Conservation (phyloP, 2,888 invertebrate species). For the Drosophila longiperda region DNA sequence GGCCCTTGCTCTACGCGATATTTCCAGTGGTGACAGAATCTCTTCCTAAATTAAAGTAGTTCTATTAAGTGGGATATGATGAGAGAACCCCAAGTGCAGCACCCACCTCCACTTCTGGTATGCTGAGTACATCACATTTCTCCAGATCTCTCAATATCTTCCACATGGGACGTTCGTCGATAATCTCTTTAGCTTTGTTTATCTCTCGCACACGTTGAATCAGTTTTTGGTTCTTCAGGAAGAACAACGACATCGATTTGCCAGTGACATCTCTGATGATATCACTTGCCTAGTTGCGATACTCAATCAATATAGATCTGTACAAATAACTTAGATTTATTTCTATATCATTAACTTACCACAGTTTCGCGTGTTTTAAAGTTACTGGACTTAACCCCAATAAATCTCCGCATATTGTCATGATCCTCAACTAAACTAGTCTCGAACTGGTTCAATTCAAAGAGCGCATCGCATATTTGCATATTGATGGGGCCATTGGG, state of each 20-base stretch:
- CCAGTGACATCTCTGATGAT: conserved; percentile 82
- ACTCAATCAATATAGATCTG: neutral
- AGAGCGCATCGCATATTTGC: conserved; percentile 83
- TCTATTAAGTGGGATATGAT: neutral
- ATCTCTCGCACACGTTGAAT: conserved; percentile 66
- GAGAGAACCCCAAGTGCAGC: rapidly evolving
- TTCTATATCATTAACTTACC: conserved; percentile 52
- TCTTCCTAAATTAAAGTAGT: conserved; percentile 52
- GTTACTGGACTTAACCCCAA: conserved; percentile 70
- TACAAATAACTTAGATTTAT: neutral
- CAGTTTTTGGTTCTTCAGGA: conserved; percentile 71
- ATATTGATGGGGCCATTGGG: conserved; percentile 74
- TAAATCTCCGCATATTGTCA: conserved; percentile 70
- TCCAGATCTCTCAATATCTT: conserved; percentile 76
- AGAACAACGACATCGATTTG: conserved; percentile 74
- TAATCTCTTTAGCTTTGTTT: conserved; percentile 51
- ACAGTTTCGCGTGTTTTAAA: conserved; percentile 74
- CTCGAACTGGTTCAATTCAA: conserved; percentile 82
- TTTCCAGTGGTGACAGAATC: conserved; percentile 76
- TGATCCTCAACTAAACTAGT: conserved; percentile 68
- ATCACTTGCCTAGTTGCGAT: conserved; percentile 66
- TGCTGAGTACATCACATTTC: conserved; percentile 81
- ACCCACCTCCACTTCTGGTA: conserved; percentile 71
- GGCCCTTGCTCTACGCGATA: conserved; percentile 72
- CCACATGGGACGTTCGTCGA: conserved; percentile 79